Conservation (phyloP, 2,113 vertebrate genomes). For the Cygnus atratus region DNA sequence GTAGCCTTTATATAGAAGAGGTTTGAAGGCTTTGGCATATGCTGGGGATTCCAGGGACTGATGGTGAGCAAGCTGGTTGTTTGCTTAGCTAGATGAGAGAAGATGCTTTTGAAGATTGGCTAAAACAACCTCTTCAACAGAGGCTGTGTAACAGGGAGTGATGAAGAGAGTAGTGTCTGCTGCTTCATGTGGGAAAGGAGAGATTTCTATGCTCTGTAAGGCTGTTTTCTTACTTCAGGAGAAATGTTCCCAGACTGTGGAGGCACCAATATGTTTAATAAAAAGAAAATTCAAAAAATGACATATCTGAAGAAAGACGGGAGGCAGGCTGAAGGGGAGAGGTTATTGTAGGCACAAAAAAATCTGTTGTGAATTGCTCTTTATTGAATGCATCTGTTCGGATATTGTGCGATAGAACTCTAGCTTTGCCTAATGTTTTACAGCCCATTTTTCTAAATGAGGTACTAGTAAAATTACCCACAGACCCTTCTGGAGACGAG, state of each 20-base stretch:
- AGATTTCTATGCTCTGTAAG: background rate
- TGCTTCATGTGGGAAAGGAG: background rate
- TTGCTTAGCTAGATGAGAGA: background rate
- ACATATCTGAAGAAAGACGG: background rate
- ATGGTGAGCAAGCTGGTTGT: background rate
- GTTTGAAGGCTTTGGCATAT: background rate
- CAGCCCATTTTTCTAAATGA: conserved; percentile 99
- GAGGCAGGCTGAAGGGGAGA: background rate
- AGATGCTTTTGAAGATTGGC: background rate
- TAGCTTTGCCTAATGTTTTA: conserved; percentile 61
- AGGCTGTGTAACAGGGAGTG: fast-evolving
- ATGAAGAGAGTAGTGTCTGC: background rate
- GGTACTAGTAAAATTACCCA: conserved; percentile 96
- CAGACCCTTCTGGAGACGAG: conserved; percentile 96
- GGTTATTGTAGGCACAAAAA: background rate
- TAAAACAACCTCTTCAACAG: background rate
- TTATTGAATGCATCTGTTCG: background rate
- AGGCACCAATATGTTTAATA: background rate
- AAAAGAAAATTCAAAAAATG: background rate
- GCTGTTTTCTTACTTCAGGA: background rate
- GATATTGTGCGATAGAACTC: background rate
- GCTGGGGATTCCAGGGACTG: background rate
- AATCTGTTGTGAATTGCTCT: background rate
- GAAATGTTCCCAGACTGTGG: background rate
- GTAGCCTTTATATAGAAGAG: background rate